Conservation (phyloP, 2,888 invertebrate species). For the Pseudococcus viburni region DNA sequence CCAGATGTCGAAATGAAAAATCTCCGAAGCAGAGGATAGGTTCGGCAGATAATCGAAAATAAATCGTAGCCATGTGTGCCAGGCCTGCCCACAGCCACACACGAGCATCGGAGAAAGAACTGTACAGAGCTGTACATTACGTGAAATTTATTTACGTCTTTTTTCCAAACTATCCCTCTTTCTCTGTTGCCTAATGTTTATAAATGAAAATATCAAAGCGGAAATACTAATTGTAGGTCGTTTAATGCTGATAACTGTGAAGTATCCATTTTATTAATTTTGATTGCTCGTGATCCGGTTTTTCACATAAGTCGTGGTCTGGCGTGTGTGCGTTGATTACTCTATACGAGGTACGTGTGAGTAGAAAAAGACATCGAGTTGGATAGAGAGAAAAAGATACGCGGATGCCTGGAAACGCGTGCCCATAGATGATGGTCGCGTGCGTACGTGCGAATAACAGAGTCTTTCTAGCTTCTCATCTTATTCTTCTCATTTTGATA, state of each 20-base stretch:
- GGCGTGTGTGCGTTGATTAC: neutral
- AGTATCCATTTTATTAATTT: slow-evolving; percentile 45
- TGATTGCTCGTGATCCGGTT: slow-evolving; percentile 46
- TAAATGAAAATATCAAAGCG: slow-evolving; percentile 52
- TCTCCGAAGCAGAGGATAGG: neutral
- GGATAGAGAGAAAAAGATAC: neutral
- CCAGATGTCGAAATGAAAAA: slow-evolving; percentile 37
- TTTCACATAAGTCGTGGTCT: neutral
- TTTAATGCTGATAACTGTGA: slow-evolving; percentile 56
- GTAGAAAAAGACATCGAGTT: neutral
- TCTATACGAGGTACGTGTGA: neutral
- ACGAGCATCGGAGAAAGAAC: no score
- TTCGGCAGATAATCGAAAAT: slow-evolving; percentile 14
- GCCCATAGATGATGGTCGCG: neutral
- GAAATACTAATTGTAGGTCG: slow-evolving; percentile 59
- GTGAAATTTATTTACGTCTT: slow-evolving; percentile 45
- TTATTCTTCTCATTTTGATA: neutral
- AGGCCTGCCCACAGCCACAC: neutral
- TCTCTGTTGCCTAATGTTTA: neutral
- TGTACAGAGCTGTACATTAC: no score
- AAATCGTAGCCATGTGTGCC: slow-evolving; percentile 48
- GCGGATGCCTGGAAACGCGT: neutral
- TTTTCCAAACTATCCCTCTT: neutral
- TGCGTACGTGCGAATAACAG: neutral
- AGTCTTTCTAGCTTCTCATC: neutral